A percentile compares a stretch with the other conserved stretches of the same genome.
Conservation (phyloP, 2,113 vertebrate genomes). For the Rhinolophus ferrumequinum region DNA sequence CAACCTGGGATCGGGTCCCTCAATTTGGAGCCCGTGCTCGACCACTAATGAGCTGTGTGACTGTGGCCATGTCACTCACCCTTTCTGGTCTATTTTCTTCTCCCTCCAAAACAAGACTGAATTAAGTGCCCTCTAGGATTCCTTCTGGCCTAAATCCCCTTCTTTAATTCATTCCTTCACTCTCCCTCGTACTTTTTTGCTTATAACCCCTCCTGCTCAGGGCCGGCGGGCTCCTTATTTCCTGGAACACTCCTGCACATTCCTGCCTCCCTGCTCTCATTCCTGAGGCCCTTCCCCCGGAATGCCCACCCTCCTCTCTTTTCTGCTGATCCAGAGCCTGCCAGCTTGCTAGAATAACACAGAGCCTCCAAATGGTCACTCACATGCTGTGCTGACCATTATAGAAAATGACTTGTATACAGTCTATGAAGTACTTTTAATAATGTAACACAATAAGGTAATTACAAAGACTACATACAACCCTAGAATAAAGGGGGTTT, state of each 20-base stretch:
- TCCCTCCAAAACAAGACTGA: not conserved
- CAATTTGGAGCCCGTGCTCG: not conserved
- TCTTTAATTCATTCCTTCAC: not conserved
- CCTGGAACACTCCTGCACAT: not conserved
- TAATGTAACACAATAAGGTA: not conserved
- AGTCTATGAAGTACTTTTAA: not conserved
- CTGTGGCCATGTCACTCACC: not conserved
- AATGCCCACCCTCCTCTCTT: not conserved
- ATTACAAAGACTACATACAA: not conserved
- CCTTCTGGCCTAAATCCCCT: not conserved
- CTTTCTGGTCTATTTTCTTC: not conserved
- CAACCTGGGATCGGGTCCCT: too few species aligned
- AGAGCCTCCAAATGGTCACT: not conserved
- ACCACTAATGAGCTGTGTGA: not conserved
- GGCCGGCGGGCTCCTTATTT: not conserved
- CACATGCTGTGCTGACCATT: not conserved
- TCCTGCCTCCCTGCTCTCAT: not conserved
- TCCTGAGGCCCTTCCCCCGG: not conserved
- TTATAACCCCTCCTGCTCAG: not conserved
- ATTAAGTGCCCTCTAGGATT: not conserved
- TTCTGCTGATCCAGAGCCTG: not conserved
- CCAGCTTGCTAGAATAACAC: constrained; percentile 1
- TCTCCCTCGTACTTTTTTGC: not conserved
- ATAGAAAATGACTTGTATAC: not conserved
- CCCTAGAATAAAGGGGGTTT: not conserved